A percentile compares a stretch with the other conserved stretches of the same genome.
These are phyloP conservation scores for Drosophila biarmipes DNA, from an alignment of 1,140 invertebrate species.

Conservation along the genomic window DNA sequence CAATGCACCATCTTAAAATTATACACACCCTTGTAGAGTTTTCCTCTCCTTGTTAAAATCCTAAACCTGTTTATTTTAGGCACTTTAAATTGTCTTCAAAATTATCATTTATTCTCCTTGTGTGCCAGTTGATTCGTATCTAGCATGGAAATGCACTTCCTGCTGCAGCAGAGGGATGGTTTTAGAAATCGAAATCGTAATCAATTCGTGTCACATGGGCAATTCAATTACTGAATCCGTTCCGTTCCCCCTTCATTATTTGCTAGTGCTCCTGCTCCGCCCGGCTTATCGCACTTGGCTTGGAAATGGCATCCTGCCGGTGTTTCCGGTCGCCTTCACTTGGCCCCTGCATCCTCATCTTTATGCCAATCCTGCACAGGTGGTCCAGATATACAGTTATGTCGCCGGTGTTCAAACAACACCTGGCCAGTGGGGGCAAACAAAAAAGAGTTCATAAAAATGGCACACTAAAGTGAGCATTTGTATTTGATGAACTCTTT, in stretches of 20 bases:
- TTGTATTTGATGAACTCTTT: conserved; percentile 5
- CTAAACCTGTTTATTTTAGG: neutral
- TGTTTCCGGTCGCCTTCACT: conserved; percentile 55
- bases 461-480: neutral
- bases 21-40: no score
- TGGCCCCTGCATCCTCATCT: conserved; percentile 12
- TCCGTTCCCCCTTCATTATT: conserved; percentile 21
- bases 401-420: conserved; percentile 1
- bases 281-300: conserved; percentile 54
- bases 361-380: conserved; percentile 38
- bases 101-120: neutral
- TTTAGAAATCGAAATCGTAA: conserved; percentile 51
- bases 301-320: conserved; percentile 68
- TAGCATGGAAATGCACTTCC: conserved; percentile 61
- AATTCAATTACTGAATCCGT: conserved; percentile 65
- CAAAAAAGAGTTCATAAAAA: conserved; percentile 3
- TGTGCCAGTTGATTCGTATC: conserved; percentile 39
- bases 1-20: no score
- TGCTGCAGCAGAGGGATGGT: conserved; percentile 15
- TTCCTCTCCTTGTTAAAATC: neutral
- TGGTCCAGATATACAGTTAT: conserved; percentile 54
- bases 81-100: neutral
- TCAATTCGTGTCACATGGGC: conserved; percentile 76
- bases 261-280: neutral
- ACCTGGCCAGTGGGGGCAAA: neutral